Evolutionary conservation across 2,113 vertebrate species (phyloP).

Genomic region (Mixornis gularis): DNA sequence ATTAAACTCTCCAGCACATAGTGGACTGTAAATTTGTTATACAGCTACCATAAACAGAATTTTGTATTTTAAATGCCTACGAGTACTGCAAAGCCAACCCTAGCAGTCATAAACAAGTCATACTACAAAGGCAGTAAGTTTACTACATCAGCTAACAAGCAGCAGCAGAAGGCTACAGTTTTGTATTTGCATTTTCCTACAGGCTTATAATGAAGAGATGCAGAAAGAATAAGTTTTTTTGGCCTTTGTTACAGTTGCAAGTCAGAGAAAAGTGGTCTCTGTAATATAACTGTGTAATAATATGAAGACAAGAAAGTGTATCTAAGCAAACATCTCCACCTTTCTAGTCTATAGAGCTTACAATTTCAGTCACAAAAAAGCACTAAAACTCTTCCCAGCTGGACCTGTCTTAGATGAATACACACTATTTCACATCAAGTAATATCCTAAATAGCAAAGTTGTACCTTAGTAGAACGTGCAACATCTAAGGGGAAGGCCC

Average conservation of each 20-base stretch:
- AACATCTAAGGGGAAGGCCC: background rate
- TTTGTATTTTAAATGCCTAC: conserved; percentile 13
- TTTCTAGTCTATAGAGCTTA: background rate
- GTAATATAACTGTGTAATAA: background rate
- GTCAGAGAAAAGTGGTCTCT: background rate
- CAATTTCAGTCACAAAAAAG: background rate
- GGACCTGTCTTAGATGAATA: background rate
- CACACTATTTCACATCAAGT: background rate
- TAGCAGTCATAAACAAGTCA: conserved; percentile 14
- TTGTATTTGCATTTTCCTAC: background rate
- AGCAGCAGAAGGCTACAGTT: background rate
- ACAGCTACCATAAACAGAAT: background rate
- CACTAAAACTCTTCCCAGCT: background rate
- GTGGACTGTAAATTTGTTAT: conserved; percentile 24
- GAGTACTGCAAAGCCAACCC: conserved; percentile 22
- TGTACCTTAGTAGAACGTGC: background rate
- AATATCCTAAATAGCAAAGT: background rate
- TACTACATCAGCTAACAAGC: background rate
- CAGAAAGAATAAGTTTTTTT: background rate
- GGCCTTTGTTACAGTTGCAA: background rate
- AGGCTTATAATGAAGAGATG: conserved; percentile 4
- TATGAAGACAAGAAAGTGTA: background rate
- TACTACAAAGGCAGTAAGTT: background rate
- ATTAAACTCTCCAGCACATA: background rate
- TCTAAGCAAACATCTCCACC: background rate